Conservation (phyloP, 2,113 vertebrate genomes). For the Plotosus lineatus region DNA sequence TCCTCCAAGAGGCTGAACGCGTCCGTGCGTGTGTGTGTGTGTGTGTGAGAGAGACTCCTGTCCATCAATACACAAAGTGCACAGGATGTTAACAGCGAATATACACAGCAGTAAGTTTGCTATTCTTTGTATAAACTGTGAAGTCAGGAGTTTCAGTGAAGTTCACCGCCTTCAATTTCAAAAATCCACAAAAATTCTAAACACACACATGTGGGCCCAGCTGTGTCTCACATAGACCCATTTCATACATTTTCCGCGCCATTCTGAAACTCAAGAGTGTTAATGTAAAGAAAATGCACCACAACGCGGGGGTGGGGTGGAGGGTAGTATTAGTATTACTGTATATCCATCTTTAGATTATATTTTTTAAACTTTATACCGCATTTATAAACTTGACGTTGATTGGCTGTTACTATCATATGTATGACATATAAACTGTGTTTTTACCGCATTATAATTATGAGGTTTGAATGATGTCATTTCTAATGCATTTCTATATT, state of each 20-base stretch:
- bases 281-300: neutral
- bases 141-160: neutral
- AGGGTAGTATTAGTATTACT: too few relatives aligned
- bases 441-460: too few relatives aligned
- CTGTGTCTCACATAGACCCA: neutral
- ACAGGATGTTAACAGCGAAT: neutral
- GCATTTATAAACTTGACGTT: too few relatives aligned
- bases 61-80: neutral
- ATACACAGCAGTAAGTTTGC: neutral
- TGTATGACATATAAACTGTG: too few relatives aligned
- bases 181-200: neutral
- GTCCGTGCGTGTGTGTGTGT: neutral
- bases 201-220: neutral
- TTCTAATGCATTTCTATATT: too few relatives aligned
- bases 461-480: too few relatives aligned
- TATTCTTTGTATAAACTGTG: neutral
- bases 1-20: constrained; percentile 11
- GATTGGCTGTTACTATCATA: too few relatives aligned
- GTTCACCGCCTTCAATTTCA: neutral
- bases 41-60: neutral
- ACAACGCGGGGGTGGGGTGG: neutral
- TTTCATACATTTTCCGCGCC: neutral
- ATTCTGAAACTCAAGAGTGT: neutral
- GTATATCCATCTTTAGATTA: too few relatives aligned
- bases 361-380: too few relatives aligned